Evolutionary conservation across 2,888 invertebrate genomes (phyloP).

Genomic region (Idaea biselata): DNA sequence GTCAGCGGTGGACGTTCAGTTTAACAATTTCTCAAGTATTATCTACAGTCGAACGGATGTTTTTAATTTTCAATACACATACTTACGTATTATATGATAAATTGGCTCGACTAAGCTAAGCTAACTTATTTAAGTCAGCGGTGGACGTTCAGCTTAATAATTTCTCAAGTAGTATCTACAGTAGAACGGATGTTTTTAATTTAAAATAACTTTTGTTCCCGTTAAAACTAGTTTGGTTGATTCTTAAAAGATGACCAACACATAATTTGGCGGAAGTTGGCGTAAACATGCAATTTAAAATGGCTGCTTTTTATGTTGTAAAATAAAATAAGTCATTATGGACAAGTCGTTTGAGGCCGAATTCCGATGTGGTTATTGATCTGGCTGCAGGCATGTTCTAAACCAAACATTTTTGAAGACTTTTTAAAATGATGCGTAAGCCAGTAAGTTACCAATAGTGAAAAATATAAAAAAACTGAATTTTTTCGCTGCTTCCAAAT

Average conservation of each 20-base stretch:
- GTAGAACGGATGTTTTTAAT: not conserved
- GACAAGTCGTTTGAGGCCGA: not conserved
- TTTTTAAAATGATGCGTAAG: too few relatives aligned
- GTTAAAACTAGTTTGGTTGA: not conserved
- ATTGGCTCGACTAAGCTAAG: too few relatives aligned
- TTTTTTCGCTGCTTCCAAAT: too few relatives aligned
- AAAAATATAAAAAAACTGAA: too few relatives aligned
- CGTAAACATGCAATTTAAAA: not conserved
- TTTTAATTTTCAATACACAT: not conserved
- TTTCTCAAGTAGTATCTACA: not conserved
- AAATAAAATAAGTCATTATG: not conserved
- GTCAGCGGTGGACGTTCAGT: too few relatives aligned
- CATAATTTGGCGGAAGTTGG: not conserved
- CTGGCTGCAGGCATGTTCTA: not conserved
- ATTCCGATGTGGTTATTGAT: conserved; percentile 1
- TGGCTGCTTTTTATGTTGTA: not conserved
- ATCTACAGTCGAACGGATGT: not conserved
- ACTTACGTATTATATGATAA: too few relatives aligned
- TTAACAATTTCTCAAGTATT: not conserved
- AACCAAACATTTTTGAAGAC: too few relatives aligned
- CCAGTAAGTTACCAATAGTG: too few relatives aligned
- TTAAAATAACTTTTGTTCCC: not conserved
- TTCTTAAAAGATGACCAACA: not conserved
- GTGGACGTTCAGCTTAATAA: not conserved
- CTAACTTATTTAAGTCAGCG: too few relatives aligned